A percentile compares a stretch with the other conserved stretches of the same genome.
Conservation (phyloP, 2,888 invertebrate species). For the Masnerella sp. region DNA sequence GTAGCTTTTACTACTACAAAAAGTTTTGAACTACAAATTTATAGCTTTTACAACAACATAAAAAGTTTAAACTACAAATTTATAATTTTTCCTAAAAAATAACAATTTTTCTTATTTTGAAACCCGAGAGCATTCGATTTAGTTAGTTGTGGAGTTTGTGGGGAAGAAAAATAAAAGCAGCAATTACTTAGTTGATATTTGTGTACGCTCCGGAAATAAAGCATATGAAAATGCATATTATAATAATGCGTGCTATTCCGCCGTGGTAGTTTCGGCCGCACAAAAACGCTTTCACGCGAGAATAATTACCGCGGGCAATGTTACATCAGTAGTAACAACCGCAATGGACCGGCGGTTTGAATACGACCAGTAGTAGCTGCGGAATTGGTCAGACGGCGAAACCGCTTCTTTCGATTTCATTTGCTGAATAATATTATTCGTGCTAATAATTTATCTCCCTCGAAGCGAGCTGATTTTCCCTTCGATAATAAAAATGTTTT, state of each 20-base stretch:
- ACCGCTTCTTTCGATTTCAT: slow-evolving; percentile 74
- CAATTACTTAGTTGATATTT: slow-evolving; percentile 17
- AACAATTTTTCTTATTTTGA: no score
- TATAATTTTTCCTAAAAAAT: no score
- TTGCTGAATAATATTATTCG: slow-evolving; percentile 19
- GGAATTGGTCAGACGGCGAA: slow-evolving; percentile 33
- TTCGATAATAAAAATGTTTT: no score
- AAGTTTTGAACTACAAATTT: no score
- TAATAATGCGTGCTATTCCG: slow-evolving; percentile 37
- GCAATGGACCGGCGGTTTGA: slow-evolving; percentile 40
- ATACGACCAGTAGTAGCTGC: slow-evolving; percentile 24
- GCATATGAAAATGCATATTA: slow-evolving; percentile 27
- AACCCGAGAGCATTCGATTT: no score
- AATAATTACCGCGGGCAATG: slow-evolving; percentile 52
- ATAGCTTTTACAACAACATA: no score
- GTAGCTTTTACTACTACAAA: no score
- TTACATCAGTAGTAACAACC: slow-evolving; percentile 46
- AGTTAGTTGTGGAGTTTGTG: no score
- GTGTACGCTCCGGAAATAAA: slow-evolving; percentile 13
- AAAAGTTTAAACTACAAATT: no score
- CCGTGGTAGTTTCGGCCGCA: slow-evolving; percentile 34
- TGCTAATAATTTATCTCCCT: no score
- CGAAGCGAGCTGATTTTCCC: no score
- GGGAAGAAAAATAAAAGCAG: no score
- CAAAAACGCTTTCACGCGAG: slow-evolving; percentile 50